Evolutionary conservation across 2,113 vertebrate genomes (phyloP).

Genomic region (Channa argus): DNA sequence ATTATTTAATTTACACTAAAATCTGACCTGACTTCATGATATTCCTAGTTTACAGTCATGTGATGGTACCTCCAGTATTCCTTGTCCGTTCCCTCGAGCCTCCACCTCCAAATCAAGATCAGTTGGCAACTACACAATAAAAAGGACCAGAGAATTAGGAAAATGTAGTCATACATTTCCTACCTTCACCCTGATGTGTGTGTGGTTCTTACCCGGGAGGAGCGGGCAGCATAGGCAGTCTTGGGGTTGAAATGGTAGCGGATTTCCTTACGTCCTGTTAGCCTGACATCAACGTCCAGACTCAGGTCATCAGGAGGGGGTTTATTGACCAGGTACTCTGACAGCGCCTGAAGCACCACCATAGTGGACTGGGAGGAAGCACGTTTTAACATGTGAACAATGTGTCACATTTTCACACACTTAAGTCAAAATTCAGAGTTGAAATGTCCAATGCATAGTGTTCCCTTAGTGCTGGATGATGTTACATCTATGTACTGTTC

Average conservation of each 20-base stretch:
- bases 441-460: too few relatives aligned
- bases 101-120: constrained; percentile 78
- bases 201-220: constrained; percentile 66
- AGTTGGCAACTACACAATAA: constrained; percentile 65
- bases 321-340: constrained; percentile 71
- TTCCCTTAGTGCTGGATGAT: too few relatives aligned
- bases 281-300: constrained; percentile 74
- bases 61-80: constrained; percentile 82
- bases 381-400: too few relatives aligned
- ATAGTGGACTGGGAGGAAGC: constrained; percentile 77
- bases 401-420: too few relatives aligned
- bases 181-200: neutral
- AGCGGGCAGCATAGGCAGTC: constrained; percentile 68
- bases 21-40: neutral
- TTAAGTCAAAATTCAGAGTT: too few relatives aligned
- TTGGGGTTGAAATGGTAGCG: constrained; percentile 71
- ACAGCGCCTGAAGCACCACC: constrained; percentile 84
- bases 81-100: constrained; percentile 83
- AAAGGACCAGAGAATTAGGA: constrained; percentile 18
- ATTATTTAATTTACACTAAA: neutral
- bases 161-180: neutral
- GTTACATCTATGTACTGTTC: too few relatives aligned
- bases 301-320: constrained; percentile 50
- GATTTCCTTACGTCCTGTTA: constrained; percentile 63
- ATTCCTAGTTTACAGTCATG: neutral